Conservation (phyloP, 1,140 invertebrate genomes). For the Hesperophylax magnus region DNA sequence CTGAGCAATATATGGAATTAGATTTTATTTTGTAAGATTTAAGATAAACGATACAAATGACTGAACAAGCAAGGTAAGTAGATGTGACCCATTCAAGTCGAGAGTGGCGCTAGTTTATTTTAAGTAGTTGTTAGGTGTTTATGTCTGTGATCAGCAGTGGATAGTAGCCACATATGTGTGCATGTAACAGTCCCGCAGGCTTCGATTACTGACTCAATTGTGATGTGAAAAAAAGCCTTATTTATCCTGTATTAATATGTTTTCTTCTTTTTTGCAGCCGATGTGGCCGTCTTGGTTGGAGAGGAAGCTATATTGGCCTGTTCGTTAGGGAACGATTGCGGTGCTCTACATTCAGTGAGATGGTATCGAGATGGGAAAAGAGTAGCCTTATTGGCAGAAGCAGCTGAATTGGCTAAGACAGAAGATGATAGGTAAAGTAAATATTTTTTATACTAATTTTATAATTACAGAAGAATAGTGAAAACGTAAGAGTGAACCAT, state of each 20-base stretch:
- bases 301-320: constrained; percentile 42
- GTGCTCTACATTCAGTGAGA: constrained; percentile 47
- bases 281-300: constrained; percentile 43
- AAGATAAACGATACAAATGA: too few species aligned
- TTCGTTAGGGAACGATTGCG: constrained; percentile 13
- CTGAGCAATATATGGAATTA: too few species aligned
- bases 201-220: too few species aligned
- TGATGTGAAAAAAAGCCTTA: background rate
- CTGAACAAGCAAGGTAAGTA: too few species aligned
- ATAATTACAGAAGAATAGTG: background rate
- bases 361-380: constrained; percentile 50
- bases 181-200: too few species aligned
- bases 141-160: too few species aligned
- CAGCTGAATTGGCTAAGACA: constrained; percentile 37
- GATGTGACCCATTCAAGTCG: too few species aligned
- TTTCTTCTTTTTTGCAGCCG: background rate
- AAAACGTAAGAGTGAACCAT: background rate
- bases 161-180: too few species aligned
- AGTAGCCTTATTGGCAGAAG: constrained; percentile 49
- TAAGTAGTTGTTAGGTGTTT: too few species aligned
- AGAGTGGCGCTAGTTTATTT: too few species aligned
- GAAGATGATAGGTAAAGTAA: constrained; percentile 49
- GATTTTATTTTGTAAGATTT: too few species aligned
- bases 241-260: background rate
- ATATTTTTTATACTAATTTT: background rate